Base-by-base conservation (phyloP, 30 jellyfish, hydroid and myxozoan species). In the Aurelia sp. region DNA sequence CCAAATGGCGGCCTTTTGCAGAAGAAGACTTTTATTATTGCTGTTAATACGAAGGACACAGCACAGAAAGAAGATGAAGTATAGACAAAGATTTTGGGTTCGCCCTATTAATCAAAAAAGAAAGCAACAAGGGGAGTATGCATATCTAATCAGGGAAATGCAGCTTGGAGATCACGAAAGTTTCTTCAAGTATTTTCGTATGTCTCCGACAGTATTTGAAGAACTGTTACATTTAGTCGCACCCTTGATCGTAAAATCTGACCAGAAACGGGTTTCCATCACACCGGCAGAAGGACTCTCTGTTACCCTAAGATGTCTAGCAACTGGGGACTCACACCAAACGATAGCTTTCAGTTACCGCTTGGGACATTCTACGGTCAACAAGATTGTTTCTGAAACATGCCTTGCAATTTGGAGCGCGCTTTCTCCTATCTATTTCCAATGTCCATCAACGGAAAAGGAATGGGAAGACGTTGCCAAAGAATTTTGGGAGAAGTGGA, bases 1-100 rank as follows among this genome's bases (percentile, higher is more conserved):
- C n/a, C n/a, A n/a, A n/a, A n/a, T n/a, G n/a, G n/a, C n/a, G n/a
- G n/a, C n/a, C n/a, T n/a, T n/a, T n/a, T n/a, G n/a, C n/a, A n/a
- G n/a, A n/a, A n/a, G n/a, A n/a, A n/a, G n/a, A n/a, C n/a, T n/a
- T n/a, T n/a, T n/a, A n/a, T n/a, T n/a, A n/a, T n/a, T n/a, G n/a
- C n/a, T n/a, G n/a, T n/a, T n/a, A n/a, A n/a, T n/a, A n/a, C n/a
- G n/a, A n/a, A n/a, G n/a, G n/a, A n/a, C n/a, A n/a, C n/a, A n/a
- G n/a, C n/a, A n/a, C n/a, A n/a, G n/a, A n/a, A n/a, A n/a, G n/a
- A n/a, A n/a, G n/a, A n/a, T n/a, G n/a, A n/a, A n/a, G n/a, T n/a
- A n/a, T n/a, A n/a, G n/a, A n/a, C n/a, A n/a, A n/a, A n/a, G 91
- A 80, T 80, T 68, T 80, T 80, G 82, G 91, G 83, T 80, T 15